Conservation (phyloP, 2,113 vertebrate genomes). For the Paralichthys olivaceus region DNA sequence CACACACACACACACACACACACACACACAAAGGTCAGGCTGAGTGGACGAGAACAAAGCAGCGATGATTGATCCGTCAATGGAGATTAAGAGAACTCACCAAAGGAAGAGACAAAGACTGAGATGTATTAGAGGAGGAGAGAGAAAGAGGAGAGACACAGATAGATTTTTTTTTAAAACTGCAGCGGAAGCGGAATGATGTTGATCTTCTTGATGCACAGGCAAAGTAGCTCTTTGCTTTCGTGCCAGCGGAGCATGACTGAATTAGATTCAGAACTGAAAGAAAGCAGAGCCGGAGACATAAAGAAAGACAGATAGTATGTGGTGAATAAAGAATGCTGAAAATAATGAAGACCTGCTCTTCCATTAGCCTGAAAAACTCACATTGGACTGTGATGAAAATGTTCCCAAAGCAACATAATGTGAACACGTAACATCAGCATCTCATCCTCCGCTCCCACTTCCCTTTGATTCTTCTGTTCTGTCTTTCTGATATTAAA, state of each 20-base stretch:
- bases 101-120: constrained; percentile 16
- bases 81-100: constrained; percentile 52
- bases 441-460: background rate
- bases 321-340: constrained; percentile 47
- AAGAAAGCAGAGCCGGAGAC: constrained; percentile 47
- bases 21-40: constrained; percentile 29
- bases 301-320: constrained; percentile 37
- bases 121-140: background rate
- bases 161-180: constrained; percentile 23
- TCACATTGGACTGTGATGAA: constrained; percentile 40
- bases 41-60: constrained; percentile 58
- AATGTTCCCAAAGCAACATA: constrained; percentile 42
- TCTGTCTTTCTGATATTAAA: background rate
- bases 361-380: constrained; percentile 36
- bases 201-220: constrained; percentile 19
- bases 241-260: constrained; percentile 10
- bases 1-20: constrained; percentile 6
- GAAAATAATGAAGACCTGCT: constrained; percentile 53
- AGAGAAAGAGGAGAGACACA: constrained; percentile 14
- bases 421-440: constrained; percentile 39
- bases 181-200: constrained; percentile 11
- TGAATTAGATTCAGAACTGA: constrained; percentile 34
- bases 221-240: constrained; percentile 19
- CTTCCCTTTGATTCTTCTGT: background rate
- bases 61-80: constrained; percentile 62